Conservation (phyloP, 2,113 vertebrate genomes). For the Myodes glareolus region DNA sequence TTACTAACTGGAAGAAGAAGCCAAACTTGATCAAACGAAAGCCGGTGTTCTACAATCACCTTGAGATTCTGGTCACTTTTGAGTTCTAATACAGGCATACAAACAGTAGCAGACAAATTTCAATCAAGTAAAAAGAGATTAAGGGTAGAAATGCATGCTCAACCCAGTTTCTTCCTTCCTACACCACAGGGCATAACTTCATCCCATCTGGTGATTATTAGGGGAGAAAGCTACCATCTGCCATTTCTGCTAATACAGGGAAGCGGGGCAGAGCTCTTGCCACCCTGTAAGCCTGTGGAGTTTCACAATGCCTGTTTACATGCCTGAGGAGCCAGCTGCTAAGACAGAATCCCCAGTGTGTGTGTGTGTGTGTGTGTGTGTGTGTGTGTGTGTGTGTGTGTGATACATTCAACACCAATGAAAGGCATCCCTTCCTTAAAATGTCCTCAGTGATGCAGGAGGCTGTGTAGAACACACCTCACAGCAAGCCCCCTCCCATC, state of each 20-base stretch:
- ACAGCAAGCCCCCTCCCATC: not conserved
- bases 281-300: not conserved
- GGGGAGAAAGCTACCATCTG: slow-evolving; percentile 69
- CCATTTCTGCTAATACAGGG: slow-evolving; percentile 1
- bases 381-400: accelerated
- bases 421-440: not conserved
- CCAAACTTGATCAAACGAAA: not conserved
- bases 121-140: slow-evolving; percentile 55
- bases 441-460: not conserved
- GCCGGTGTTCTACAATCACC: not conserved
- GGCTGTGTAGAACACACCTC: not conserved
- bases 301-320: slow-evolving; percentile 10
- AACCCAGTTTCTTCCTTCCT: slow-evolving; percentile 70
- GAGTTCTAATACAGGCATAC: not conserved
- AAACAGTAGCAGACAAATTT: not conserved
- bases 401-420: not conserved
- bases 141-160: slow-evolving; percentile 57
- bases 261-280: not conserved
- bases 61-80: not conserved
- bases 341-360: not conserved
- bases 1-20: not conserved
- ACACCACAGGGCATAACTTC: slow-evolving; percentile 31
- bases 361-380: not conserved
- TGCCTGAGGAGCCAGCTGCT: not conserved
- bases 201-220: slow-evolving; percentile 72